Conservation (phyloP, 35 echinoderm and acorn worm genomes). For the Diadema setosum region DNA sequence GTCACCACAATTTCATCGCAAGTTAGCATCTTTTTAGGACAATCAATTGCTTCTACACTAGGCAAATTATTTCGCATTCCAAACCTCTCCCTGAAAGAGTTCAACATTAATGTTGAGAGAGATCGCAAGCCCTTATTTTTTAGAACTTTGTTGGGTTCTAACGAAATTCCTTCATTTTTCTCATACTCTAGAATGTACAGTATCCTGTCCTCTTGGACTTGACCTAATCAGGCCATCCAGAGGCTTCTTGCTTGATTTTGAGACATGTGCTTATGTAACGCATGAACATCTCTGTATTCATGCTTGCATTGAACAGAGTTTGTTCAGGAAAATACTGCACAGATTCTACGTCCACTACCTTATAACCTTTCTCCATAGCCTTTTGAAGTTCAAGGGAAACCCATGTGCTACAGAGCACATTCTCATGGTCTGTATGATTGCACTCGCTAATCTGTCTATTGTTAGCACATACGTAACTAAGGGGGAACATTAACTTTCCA, state of each 20-base stretch:
- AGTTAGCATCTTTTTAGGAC: background rate
- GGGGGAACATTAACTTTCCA: slow-evolving; percentile 30
- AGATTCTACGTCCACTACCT: slow-evolving; percentile 27
- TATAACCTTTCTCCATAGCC: too few species aligned
- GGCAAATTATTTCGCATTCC: slow-evolving; percentile 46
- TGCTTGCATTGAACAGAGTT: too few species aligned
- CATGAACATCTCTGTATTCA: slow-evolving; percentile 14
- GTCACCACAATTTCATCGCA: slow-evolving; percentile 19
- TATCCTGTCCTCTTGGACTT: background rate
- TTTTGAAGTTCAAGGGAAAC: too few species aligned
- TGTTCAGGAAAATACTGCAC: slow-evolving; percentile 63
- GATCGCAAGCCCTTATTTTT: slow-evolving; percentile 60
- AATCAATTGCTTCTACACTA: background rate
- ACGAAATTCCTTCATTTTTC: slow-evolving; percentile 49
- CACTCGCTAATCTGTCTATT: slow-evolving; percentile 5
- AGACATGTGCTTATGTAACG: slow-evolving; percentile 60
- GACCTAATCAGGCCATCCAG: slow-evolving; percentile 58
- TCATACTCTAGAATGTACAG: slow-evolving; percentile 40
- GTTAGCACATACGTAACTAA: slow-evolving; percentile 31
- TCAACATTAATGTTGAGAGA: slow-evolving; percentile 57
- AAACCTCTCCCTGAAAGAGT: slow-evolving; percentile 65
- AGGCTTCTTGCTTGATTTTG: slow-evolving; percentile 45
- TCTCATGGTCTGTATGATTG: slow-evolving; percentile 48
- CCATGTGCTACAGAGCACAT: slow-evolving; percentile 13
- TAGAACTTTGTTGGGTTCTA: slow-evolving; percentile 11